Evolutionary conservation across 2,113 vertebrate species (phyloP).

Genomic region (Axis porcinus): DNA sequence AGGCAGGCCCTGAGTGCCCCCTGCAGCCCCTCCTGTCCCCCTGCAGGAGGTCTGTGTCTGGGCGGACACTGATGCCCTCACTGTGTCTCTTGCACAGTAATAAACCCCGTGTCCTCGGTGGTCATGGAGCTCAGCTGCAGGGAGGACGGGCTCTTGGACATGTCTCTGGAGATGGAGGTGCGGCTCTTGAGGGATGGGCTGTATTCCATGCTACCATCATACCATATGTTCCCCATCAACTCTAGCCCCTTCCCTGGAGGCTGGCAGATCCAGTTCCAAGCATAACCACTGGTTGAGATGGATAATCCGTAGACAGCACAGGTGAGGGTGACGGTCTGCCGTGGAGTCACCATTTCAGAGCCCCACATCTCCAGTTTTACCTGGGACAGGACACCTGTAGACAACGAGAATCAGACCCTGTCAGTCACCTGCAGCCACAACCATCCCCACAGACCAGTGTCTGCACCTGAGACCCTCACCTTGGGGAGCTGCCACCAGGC

Average conservation of each 20-base stretch:
- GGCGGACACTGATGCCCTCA: no score
- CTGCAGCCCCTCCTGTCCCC: no score
- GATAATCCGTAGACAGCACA: fast-evolving
- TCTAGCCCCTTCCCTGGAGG: background rate
- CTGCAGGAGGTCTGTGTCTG: no score
- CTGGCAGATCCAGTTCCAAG: background rate
- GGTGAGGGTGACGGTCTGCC: background rate
- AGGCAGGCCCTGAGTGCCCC: no score
- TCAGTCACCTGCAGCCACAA: background rate
- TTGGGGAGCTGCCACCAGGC: no score
- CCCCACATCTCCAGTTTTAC: background rate
- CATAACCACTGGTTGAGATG: background rate
- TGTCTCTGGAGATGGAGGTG: background rate
- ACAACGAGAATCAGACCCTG: background rate
- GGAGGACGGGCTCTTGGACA: background rate
- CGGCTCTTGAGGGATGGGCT: background rate
- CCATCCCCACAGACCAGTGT: no score
- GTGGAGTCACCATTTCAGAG: background rate
- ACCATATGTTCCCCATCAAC: background rate
- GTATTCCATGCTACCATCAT: background rate
- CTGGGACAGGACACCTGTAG: background rate
- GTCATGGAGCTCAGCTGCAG: background rate
- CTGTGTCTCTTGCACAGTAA: no score
- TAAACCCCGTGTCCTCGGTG: no score
- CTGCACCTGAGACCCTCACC: no score